Base-by-base conservation (phyloP, 2,113 vertebrate genomes). In the Vimba vimba region DNA sequence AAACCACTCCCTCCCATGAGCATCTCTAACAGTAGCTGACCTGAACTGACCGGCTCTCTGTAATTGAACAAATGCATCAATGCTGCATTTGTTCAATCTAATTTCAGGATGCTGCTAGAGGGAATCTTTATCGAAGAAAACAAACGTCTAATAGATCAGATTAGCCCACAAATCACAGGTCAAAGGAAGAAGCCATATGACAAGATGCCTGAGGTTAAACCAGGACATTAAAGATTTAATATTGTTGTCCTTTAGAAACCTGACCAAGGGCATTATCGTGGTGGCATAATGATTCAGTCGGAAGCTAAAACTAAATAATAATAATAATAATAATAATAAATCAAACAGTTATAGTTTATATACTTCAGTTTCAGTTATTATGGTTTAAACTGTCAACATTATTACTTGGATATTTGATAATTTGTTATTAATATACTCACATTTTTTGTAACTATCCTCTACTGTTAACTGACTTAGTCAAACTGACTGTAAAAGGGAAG, bases 121-220 rank as follows among this genome's bases (percentile, higher is more conserved):
- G 64, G 43, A 66, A 52, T 79, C 5, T 45, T 23, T 79, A 73
- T 71, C 21, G 60, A 73, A 68, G 43, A 86, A 27, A 79, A 66
- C 82, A 79, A 83, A 84, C 60, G 47, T 83, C 62, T 43, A 81
- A 52, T 33, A 27, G 17, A 60, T 69, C 15, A 17, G 12, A 87
- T 87, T 68, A 79, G 81, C 62, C 36, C 19, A 86, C 47, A 83
- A 83, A 83, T 83, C 74, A 69, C 36, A 86, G 30, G 76, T 66
- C 50, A 36, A 68, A 57, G 12, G 23, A 47, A 71, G 68, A 45
- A 64, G 27, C 76, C 47, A 57, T 13, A 60, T 6, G 55, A 15
- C 30, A 76, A 82, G 10, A 86, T 7, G 55, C 19, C 6, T 82
- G 12, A 21, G 71, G 79, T 76, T 68, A 86, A 75, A 77, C 30